Evolutionary conservation across 2,888 invertebrate genomes (phyloP).

Genomic region (Vandiemenella viatica): DNA sequence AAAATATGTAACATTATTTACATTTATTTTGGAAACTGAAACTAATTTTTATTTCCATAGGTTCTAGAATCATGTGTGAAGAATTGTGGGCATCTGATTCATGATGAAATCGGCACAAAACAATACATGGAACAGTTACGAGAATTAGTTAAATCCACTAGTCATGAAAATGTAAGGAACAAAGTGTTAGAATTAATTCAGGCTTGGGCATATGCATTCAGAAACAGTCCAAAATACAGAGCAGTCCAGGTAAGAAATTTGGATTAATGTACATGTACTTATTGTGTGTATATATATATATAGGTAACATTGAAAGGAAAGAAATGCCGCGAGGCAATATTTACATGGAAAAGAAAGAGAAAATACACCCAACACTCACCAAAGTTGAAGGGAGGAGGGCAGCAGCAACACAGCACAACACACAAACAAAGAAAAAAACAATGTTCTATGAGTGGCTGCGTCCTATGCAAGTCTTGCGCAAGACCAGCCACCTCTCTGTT

Average conservation of each 20-base stretch:
- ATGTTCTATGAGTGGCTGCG: too few species aligned
- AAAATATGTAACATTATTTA: too few species aligned
- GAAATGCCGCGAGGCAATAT: too few species aligned
- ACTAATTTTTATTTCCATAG: constrained; percentile 24
- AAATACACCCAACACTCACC: too few species aligned
- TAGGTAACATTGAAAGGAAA: too few species aligned
- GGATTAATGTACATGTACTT: not conserved
- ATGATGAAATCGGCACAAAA: constrained; percentile 83
- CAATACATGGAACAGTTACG: constrained; percentile 88
- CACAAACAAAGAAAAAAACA: too few species aligned
- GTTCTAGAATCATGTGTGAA: constrained; percentile 91
- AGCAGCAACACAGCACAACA: too few species aligned
- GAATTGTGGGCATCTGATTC: constrained; percentile 84
- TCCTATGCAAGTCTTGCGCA: too few species aligned
- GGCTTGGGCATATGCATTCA: constrained; percentile 96
- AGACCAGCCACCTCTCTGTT: too few species aligned
- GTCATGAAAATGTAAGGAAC: constrained; percentile 62
- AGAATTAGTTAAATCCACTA: constrained; percentile 67
- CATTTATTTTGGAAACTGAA: not conserved
- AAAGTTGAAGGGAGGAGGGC: too few species aligned
- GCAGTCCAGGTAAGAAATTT: constrained; percentile 56
- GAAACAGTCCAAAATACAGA: constrained; percentile 75
- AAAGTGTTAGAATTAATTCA: constrained; percentile 91
- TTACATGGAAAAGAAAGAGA: too few species aligned
- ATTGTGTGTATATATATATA: too few species aligned